Conservation (phyloP, 2,797 vertebrate genomes). For the Ctenopoma kingsleyae region DNA sequence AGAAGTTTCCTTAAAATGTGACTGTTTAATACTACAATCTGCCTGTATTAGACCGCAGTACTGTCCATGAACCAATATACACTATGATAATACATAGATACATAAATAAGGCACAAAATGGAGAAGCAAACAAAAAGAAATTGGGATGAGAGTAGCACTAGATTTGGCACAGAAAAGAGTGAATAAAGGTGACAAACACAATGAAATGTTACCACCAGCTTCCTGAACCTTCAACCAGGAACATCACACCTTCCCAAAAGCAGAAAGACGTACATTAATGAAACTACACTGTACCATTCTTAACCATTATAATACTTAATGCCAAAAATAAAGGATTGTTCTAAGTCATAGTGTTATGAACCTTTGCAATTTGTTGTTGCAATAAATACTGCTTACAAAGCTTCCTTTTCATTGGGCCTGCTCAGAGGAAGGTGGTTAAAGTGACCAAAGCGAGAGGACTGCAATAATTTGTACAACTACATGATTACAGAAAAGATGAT, state of each 20-base stretch:
- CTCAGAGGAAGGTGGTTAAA: slow-evolving; percentile 62
- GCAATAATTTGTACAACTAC: slow-evolving; percentile 52
- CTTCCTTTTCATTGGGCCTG: slow-evolving; percentile 52
- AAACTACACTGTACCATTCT: slow-evolving; percentile 36
- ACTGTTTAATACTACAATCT: slow-evolving; percentile 73
- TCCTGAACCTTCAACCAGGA: slow-evolving; percentile 29
- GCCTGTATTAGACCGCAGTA: slow-evolving; percentile 42
- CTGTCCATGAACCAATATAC: slow-evolving; percentile 65
- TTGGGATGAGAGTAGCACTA: slow-evolving; percentile 35
- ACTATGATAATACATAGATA: slow-evolving; percentile 72
- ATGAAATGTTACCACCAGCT: slow-evolving; percentile 38
- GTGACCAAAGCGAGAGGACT: slow-evolving; percentile 56
- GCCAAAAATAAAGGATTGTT: slow-evolving; percentile 49
- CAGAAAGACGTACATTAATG: slow-evolving; percentile 12
- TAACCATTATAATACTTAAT: slow-evolving; percentile 63
- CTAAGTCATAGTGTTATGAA: slow-evolving; percentile 79
- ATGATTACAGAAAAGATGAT: slow-evolving; percentile 53
- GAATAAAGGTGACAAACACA: slow-evolving; percentile 58
- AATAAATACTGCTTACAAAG: slow-evolving; percentile 75
- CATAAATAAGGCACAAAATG: slow-evolving; percentile 86
- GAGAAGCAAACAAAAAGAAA: slow-evolving; percentile 57
- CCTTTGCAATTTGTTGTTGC: slow-evolving; percentile 48
- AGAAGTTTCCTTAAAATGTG: slow-evolving; percentile 45
- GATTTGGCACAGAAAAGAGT: slow-evolving; percentile 79
- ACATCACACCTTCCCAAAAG: slow-evolving; percentile 16